These are phyloP conservation scores for Ranitomeya variabilis DNA, from an alignment of 2,113 vertebrate species.

Conservation along the genomic window DNA sequence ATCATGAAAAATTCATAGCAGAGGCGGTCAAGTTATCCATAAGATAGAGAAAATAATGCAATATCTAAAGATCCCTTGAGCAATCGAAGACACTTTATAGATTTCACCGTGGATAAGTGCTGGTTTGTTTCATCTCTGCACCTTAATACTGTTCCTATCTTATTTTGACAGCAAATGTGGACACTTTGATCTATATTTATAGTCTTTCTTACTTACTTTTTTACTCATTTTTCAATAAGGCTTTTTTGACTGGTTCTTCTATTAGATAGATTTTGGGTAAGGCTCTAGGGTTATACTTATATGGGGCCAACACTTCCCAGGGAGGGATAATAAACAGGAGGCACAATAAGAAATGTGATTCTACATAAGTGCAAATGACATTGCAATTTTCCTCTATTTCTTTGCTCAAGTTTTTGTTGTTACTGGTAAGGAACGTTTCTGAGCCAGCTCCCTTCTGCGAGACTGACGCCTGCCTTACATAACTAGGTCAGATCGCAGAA, in stretches of 20 bases:
- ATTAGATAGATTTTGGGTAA: constrained; percentile 51
- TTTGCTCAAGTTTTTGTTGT: not conserved
- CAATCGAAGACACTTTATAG: constrained; percentile 78
- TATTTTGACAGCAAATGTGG: constrained; percentile 74
- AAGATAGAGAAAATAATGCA: constrained; percentile 80
- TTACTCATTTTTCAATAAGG: constrained; percentile 66
- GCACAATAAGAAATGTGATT: not conserved
- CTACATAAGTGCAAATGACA: not conserved
- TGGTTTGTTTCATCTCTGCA: constrained; percentile 80
- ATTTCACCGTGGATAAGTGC: constrained; percentile 78
- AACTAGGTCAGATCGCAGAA: too few relatives aligned
- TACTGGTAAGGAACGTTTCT: not conserved
- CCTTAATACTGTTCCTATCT: constrained; percentile 71
- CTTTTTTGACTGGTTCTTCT: constrained; percentile 44
- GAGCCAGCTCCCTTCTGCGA: too few relatives aligned
- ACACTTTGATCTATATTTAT: constrained; percentile 74
- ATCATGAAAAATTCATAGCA: constrained; percentile 88
- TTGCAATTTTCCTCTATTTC: not conserved
- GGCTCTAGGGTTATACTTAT: not conserved
- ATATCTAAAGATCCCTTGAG: constrained; percentile 78
- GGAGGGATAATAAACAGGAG: not conserved
- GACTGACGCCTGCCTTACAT: too few relatives aligned
- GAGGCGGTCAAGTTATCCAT: constrained; percentile 83
- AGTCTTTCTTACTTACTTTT: constrained; percentile 66
- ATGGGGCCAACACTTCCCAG: not conserved